These are phyloP conservation scores for Dasyornis broadbenti DNA, from an alignment of 2,113 vertebrate species.

Conservation along the genomic window DNA sequence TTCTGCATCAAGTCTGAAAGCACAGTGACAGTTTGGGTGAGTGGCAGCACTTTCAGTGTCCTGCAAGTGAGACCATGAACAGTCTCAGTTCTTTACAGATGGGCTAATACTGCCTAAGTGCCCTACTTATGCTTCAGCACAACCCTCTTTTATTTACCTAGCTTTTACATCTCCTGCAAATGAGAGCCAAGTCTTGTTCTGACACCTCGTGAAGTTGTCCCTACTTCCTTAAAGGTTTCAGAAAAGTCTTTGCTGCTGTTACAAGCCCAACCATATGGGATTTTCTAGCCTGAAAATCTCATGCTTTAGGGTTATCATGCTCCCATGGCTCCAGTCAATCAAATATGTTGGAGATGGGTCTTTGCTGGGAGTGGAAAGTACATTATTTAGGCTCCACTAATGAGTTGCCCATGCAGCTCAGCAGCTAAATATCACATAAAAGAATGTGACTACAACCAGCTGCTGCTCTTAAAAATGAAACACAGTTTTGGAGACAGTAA, in stretches of 20 bases:
- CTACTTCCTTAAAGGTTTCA: background rate
- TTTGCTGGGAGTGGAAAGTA: background rate
- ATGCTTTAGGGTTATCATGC: background rate
- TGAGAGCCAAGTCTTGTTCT: background rate
- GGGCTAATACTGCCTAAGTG: background rate
- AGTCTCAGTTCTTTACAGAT: background rate
- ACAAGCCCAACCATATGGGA: background rate
- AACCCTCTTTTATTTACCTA: background rate
- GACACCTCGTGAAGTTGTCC: slow-evolving; percentile 23
- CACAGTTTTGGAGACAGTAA: background rate
- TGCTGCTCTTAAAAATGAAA: background rate
- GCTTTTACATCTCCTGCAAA: background rate
- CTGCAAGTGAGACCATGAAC: background rate
- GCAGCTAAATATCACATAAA: background rate
- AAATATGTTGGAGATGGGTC: background rate
- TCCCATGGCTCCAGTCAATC: background rate
- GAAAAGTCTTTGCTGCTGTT: background rate
- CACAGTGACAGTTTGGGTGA: background rate
- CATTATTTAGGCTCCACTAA: background rate
- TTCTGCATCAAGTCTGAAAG: background rate
- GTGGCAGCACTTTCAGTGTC: background rate
- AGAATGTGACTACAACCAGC: background rate
- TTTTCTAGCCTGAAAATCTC: background rate
- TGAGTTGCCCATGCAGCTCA: background rate
- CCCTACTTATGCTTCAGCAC: background rate